Base-by-base conservation (phyloP, 2,888 invertebrate species). In the Pammene aurita region DNA sequence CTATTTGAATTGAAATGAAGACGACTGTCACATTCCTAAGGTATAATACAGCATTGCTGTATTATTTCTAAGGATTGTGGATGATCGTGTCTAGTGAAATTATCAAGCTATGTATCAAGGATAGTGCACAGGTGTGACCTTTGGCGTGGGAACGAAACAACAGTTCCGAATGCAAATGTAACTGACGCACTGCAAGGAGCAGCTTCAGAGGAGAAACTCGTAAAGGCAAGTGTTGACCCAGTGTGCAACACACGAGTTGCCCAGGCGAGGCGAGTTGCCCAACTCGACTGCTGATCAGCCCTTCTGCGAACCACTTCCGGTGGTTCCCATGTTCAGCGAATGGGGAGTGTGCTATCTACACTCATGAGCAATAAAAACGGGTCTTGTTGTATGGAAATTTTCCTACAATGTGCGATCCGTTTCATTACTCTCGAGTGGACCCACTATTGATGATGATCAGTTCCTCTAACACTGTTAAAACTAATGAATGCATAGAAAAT, bases 1-100 rank as follows among this genome's bases (percentile, higher is more conserved):
- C 44, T 44, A 44, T 44, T n/a, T 44, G 14, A 44, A 44, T 44
- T 44, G 44, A 44, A 44, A 44, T 44, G n/a, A 44, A 44, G n/a
- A 44, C n/a, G n/a, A 13, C 44, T 14, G n/a, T 44, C 44, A 6
- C 44, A 7, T 44, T 44, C 44, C 44, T 44, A 44, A 44, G 44
- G n/a, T n/a, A 44, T 6, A 44, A 44, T n/a, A 44, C 44, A 44
- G 44, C 44, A 44, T 6, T 1, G 44, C 44, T 44, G 44, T 7
- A 6, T 44, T 44, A 44, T 44, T 44, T 44, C 44, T n/a, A n/a
- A 44, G 14, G 44, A 44, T 44, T 7, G n/a, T n/a, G 44, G n/a
- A 44, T n/a, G n/a, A 44, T 44, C n/a, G 44, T 44, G 44, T 44
- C 44, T 14, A 44, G 52, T 52, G 52, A 18, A 52, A 13, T 26